Percentiles rank a stretch among this genome's conserved stretches.
Evolutionary conservation across 2,113 vertebrate species (phyloP).

Genomic region (Labeo catla): DNA sequence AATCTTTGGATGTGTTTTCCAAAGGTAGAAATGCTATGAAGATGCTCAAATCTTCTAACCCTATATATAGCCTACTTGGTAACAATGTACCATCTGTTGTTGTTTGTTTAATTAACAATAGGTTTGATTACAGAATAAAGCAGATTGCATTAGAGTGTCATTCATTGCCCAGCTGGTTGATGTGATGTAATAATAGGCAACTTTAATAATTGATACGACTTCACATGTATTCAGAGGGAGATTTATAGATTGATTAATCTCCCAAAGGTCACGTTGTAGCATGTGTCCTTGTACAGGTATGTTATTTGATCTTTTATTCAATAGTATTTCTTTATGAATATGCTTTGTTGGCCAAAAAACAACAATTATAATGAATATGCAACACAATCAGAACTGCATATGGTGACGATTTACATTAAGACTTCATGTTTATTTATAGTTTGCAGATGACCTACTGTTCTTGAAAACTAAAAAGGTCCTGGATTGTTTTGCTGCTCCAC

Average conservation of each 20-base stretch:
- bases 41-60: neutral
- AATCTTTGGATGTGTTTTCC: neutral
- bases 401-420: neutral
- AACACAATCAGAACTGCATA: neutral
- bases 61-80: neutral
- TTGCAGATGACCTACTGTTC: neutral
- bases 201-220: conserved; percentile 40
- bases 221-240: conserved; percentile 5
- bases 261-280: conserved; percentile 10
- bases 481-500: neutral
- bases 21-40: neutral
- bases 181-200: conserved; percentile 34
- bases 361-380: neutral
- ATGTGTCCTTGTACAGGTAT: neutral
- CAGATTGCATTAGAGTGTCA: conserved; percentile 20
- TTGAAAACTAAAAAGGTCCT: neutral
- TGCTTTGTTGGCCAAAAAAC: neutral
- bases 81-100: conserved; percentile 38
- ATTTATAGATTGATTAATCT: conserved; percentile 22
- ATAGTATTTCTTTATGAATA: neutral
- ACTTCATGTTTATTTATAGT: neutral
- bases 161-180: conserved; percentile 10
- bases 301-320: neutral
- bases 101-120: conserved; percentile 27
- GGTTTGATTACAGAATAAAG: conserved; percentile 35